A percentile compares a stretch with the other conserved stretches of the same genome.
Conservation (phyloP, 2,113 vertebrate species). For the Falco punctatus region DNA sequence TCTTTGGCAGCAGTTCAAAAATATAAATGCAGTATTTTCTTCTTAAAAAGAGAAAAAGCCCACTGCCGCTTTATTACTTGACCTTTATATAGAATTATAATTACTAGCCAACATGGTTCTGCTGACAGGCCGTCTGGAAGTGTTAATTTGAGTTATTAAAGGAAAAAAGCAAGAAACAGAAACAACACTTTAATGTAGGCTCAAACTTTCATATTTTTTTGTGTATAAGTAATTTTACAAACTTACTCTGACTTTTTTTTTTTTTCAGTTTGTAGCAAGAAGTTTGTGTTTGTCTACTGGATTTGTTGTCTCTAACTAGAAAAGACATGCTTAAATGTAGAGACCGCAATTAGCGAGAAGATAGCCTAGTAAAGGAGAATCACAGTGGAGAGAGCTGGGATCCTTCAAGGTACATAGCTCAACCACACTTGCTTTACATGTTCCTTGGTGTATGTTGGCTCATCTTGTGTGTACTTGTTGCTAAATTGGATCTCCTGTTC, state of each 20-base stretch:
- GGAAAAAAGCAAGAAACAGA: not conserved
- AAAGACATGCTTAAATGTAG: not conserved
- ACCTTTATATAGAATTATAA: not conserved
- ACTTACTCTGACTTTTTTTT: not conserved
- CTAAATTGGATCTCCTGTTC: not conserved
- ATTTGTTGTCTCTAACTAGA: not conserved
- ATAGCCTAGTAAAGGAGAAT: not conserved
- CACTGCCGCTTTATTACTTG: not conserved
- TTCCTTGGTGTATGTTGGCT: not conserved
- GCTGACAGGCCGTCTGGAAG: not conserved
- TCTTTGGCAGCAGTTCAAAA: conserved; percentile 7
- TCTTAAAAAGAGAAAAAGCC: not conserved
- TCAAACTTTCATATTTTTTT: not conserved
- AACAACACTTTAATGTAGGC: not conserved
- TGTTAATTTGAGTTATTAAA: not conserved
- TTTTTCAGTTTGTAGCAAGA: not conserved
- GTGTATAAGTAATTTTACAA: not conserved
- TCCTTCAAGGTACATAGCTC: not conserved
- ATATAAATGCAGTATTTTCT: not conserved
- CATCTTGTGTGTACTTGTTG: fast-evolving
- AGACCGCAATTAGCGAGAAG: not conserved
- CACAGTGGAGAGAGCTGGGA: not conserved
- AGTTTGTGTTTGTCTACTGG: not conserved
- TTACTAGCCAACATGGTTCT: not conserved
- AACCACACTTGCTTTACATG: not conserved